phyloP scores from a whole-genome alignment of 1,140 invertebrate species.

The Temnothorax nylanderi region DNA sequence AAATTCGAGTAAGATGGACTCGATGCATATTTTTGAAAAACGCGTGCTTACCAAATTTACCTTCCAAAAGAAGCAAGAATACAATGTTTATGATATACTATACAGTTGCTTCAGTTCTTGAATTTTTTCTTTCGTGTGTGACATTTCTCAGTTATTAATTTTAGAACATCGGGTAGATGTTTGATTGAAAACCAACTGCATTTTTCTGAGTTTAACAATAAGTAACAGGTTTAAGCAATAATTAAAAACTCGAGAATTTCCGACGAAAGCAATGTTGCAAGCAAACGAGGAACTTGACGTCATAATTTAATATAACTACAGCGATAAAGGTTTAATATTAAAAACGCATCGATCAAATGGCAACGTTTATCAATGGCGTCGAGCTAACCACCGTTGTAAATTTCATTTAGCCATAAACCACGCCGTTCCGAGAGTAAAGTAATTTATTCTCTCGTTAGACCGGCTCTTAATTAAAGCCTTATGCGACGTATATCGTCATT shows the following conservation, averaged over 20 bases:
- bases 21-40: background rate
- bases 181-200: background rate
- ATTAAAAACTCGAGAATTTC: background rate
- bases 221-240: background rate
- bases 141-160: background rate
- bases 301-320: background rate
- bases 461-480: constrained; percentile 30
- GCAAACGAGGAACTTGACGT: background rate
- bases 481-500: background rate
- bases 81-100: background rate
- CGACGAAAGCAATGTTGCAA: background rate
- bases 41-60: background rate
- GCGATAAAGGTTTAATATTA: constrained; percentile 18
- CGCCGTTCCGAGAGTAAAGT: background rate
- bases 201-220: background rate
- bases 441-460: constrained; percentile 43
- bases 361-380: background rate
- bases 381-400: background rate
- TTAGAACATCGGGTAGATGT: background rate
- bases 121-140: background rate
- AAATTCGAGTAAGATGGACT: background rate
- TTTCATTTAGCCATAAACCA: constrained; percentile 21
- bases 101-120: background rate
- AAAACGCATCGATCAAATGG: background rate
- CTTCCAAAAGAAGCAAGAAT: background rate